These are phyloP conservation scores for Pampus argenteus DNA, from an alignment of 2,797 vertebrate species.

Conservation along the genomic window DNA sequence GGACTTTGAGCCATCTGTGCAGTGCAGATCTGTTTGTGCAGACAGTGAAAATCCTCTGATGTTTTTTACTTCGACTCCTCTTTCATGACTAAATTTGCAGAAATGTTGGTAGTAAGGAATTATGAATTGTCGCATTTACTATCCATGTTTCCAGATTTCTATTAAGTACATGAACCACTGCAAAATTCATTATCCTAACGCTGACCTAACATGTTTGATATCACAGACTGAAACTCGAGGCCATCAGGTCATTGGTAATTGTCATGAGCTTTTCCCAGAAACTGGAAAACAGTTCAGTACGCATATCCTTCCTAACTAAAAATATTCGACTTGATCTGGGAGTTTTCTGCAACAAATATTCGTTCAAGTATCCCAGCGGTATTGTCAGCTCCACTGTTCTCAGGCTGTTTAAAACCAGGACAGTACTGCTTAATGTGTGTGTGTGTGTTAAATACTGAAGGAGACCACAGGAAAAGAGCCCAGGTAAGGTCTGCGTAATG, in stretches of 20 bases:
- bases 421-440: not conserved
- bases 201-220: conserved; percentile 8
- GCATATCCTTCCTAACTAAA: conserved; percentile 50
- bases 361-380: conserved; percentile 44
- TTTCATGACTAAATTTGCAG: conserved; percentile 15
- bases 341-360: conserved; percentile 53
- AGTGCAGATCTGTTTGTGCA: conserved; percentile 33
- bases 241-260: conserved; percentile 21
- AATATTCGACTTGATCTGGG: conserved; percentile 46
- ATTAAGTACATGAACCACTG: conserved; percentile 12
- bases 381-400: conserved; percentile 43
- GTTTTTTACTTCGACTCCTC: conserved; percentile 7
- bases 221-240: conserved; percentile 17
- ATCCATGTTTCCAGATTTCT: conserved; percentile 34
- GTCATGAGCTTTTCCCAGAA: conserved; percentile 20
- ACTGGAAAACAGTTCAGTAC: conserved; percentile 1
- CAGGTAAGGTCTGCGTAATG: conserved; percentile 65
- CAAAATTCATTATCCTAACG: conserved; percentile 26
- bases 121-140: not conserved
- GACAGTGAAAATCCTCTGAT: conserved; percentile 38
- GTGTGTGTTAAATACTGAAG: conserved; percentile 19
- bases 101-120: not conserved
- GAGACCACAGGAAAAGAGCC: conserved; percentile 33
- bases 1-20: conserved; percentile 43
- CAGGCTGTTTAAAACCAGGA: conserved; percentile 44